A percentile compares a stretch with the other conserved stretches of the same genome.
Conservation (phyloP, 2,113 vertebrate genomes). For the Tympanuchus pallidicinctus region DNA sequence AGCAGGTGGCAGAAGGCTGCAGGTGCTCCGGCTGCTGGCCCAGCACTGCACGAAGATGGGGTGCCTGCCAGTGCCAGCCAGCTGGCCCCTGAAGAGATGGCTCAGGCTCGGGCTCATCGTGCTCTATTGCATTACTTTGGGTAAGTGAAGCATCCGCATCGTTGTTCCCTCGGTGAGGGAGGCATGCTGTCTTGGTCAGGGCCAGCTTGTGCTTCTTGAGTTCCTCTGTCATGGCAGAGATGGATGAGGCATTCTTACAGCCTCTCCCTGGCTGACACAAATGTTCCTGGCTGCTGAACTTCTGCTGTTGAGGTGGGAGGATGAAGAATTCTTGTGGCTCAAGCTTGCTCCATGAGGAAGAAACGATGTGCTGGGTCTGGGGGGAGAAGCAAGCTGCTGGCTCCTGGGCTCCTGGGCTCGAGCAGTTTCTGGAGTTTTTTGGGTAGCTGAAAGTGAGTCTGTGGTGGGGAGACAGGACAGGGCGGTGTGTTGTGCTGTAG, state of each 20-base stretch:
- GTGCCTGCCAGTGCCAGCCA: accelerated
- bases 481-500: accelerated
- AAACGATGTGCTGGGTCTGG: background rate
- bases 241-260: background rate
- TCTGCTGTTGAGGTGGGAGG: accelerated
- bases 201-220: background rate
- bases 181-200: background rate
- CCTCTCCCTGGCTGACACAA: background rate
- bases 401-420: accelerated
- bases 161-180: background rate
- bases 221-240: background rate
- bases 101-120: background rate
- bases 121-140: background rate
- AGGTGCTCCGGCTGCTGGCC: background rate
- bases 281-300: background rate
- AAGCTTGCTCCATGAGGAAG: background rate
- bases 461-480: accelerated
- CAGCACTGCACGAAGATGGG: slow-evolving; percentile 13
- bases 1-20: background rate
- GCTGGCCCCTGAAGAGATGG: background rate
- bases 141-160: background rate
- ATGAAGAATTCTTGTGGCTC: accelerated
- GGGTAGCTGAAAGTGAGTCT: background rate
- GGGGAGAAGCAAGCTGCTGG: background rate
- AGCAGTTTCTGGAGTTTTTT: background rate